Evolutionary conservation across 2,888 invertebrate genomes (phyloP), one percentile per base, ranked within the genome.

Genomic region (Steinernema carpocapsae): DNA sequence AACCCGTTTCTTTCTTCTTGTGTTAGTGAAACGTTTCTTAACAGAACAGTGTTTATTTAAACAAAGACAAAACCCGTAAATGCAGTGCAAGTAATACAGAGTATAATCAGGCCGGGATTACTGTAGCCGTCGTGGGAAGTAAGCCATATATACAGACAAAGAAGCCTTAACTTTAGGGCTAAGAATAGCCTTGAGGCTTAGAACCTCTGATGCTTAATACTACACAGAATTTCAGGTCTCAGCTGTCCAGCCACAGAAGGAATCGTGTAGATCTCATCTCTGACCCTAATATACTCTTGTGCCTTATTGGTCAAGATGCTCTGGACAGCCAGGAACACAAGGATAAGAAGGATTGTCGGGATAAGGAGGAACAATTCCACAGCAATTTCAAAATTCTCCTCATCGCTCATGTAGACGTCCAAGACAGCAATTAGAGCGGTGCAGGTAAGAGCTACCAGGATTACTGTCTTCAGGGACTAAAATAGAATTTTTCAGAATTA

Each of bases 261-360:
- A 24, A 73, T 73, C 29, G 56, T 42, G 70, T 73, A 73, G 46
- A 73, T 29, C 70, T 59, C 59, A 26, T 73, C 73, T 2, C 73
- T 19, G 12, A 46, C 73, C 6, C 56, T 29, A 24, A 73, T 26
- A 32, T 51, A 52, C 12, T 48, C 70, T 17, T 70, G 24, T n/a
- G 52, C 73, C 70, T 52, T 48, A 42, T 64, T 24, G 45, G 73
- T 72, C 12, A 72, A 17, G 19, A 64, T 24, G 26, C 73, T 51
- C 70, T 73, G 59, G 22, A 51, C 46, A 45, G 52, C 59, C 4
- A 73, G 64, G 70, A 37, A 73, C n/a, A 45, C 51, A 32, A 56
- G 46, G 46, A 51, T 32, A 17, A 73, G 56, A 12, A 56, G 73
- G 19, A 73, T 32, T 17, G 46, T 45, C 6, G 70, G 46, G 45